These are phyloP conservation scores for Lamellibrachia satsuma DNA, from an alignment of 2,888 invertebrate species.

Conservation along the genomic window DNA sequence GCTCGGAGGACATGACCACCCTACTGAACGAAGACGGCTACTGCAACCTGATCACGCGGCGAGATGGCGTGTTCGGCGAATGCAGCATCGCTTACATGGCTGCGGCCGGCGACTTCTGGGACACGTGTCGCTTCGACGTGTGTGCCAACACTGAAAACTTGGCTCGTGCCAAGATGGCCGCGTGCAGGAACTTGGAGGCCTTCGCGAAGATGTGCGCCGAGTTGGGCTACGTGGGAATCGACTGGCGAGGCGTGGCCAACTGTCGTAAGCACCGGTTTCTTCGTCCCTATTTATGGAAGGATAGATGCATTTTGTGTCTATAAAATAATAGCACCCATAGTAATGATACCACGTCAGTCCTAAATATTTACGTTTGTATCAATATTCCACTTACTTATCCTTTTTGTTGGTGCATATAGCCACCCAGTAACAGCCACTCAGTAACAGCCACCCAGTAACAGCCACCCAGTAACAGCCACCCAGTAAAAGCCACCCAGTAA, in stretches of 20 bases:
- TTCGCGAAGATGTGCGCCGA: conserved; percentile 19
- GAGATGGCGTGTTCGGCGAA: neutral
- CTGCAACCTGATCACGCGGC: neutral
- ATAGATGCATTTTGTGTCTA: neutral
- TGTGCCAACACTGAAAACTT: neutral
- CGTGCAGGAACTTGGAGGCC: neutral
- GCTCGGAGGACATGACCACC: neutral
- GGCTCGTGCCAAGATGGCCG: neutral
- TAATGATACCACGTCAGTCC: too few species aligned
- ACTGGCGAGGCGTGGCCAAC: neutral
- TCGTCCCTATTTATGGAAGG: neutral
- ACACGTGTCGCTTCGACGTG: neutral
- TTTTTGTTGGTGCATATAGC: too few species aligned
- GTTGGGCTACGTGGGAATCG: neutral
- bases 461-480: too few species aligned
- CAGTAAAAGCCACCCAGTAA: too few species aligned
- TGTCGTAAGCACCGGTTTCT: conserved; percentile 8
- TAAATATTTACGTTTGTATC: too few species aligned
- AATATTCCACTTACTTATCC: too few species aligned
- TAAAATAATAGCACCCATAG: too few species aligned
- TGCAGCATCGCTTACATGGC: neutral
- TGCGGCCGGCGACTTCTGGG: neutral
- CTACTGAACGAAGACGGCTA: neutral
- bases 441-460: too few species aligned
- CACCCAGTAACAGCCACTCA: too few species aligned